These are phyloP conservation scores for Hesperophylax magnus DNA, from an alignment of 1,140 invertebrate genomes.

Conservation along the genomic window DNA sequence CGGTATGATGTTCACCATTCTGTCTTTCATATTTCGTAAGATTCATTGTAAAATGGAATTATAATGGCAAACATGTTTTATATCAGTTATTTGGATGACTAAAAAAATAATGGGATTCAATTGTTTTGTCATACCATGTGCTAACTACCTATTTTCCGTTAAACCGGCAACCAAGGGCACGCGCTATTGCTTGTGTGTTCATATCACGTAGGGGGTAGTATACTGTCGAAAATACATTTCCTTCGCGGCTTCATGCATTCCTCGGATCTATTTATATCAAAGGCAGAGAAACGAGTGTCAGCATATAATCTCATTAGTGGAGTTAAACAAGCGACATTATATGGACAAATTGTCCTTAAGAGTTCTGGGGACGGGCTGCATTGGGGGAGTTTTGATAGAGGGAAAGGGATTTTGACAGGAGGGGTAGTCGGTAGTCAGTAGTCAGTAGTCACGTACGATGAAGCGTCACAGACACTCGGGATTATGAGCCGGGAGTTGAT, in stretches of 20 bases:
- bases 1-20: neutral
- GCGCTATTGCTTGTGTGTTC: too few species aligned
- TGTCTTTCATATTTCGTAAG: neutral
- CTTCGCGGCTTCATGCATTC: constrained; percentile 44
- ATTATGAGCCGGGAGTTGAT: constrained; percentile 55
- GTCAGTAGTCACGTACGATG: constrained; percentile 51
- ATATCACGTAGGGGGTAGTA: neutral
- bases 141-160: too few species aligned
- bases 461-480: constrained; percentile 50
- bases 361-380: neutral
- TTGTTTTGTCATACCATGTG: too few species aligned
- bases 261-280: constrained; percentile 31
- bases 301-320: constrained; percentile 69
- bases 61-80: too few species aligned
- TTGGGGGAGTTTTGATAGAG: constrained; percentile 7
- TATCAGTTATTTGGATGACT: too few species aligned
- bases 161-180: too few species aligned
- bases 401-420: constrained; percentile 1
- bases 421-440: neutral
- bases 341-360: constrained; percentile 65
- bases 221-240: constrained; percentile 27
- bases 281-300: constrained; percentile 59
- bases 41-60: too few species aligned
- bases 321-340: constrained; percentile 69
- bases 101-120: too few species aligned